phyloP scores from a whole-genome alignment of 2,797 vertebrate genomes.

The Acomys russatus region DNA sequence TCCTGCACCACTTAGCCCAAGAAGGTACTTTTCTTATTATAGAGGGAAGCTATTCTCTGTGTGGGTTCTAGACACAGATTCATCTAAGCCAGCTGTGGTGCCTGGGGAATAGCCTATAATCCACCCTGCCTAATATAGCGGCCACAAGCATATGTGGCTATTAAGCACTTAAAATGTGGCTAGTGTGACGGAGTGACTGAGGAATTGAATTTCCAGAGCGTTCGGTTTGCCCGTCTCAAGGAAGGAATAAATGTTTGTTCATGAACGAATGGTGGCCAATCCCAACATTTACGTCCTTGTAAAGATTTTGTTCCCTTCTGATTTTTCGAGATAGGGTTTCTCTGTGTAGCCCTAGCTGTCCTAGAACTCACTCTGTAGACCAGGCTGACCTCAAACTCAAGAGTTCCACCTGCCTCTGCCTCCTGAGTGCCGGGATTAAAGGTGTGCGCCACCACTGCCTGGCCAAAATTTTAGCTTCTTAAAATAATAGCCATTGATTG shows the following conservation, averaged over 20 bases:
- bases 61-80: not conserved
- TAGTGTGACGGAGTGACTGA: not conserved
- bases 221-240: not conserved
- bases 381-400: not conserved
- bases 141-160: not conserved
- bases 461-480: slow-evolving; percentile 5
- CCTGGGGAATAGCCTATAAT: not conserved
- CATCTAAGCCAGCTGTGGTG: not conserved
- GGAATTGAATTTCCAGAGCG: not conserved
- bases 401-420: not conserved
- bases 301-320: no score
- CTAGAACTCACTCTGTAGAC: not conserved
- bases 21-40: not conserved
- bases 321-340: not conserved
- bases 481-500: not conserved
- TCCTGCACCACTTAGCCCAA: not conserved
- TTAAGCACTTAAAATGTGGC: not conserved
- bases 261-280: slow-evolving; percentile 11
- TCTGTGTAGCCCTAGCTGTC: not conserved
- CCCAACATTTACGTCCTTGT: not conserved
- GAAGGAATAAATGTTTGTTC: not conserved
- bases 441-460: not conserved
- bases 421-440: not conserved
- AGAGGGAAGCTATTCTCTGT: not conserved
- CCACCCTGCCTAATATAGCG: not conserved